Evolutionary conservation across 2,113 vertebrate species (phyloP).

Genomic region (Lampris incognitus): DNA sequence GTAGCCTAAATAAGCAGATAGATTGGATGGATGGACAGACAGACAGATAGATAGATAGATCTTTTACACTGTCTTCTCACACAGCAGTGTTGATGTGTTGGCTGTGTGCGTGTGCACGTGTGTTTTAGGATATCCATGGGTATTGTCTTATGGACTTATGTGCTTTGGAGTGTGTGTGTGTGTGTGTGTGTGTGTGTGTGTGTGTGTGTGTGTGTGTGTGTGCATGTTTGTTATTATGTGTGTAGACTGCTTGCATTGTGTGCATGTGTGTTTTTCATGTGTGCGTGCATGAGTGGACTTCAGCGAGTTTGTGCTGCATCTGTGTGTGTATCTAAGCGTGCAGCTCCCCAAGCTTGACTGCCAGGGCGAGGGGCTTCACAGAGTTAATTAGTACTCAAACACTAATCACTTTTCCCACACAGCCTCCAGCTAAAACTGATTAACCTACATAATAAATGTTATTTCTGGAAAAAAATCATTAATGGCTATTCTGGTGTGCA

Average conservation of each 20-base stretch:
- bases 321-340: constrained; percentile 51
- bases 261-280: not conserved
- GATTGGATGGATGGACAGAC: too few species aligned
- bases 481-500: constrained; percentile 41
- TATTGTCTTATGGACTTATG: too few species aligned
- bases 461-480: constrained; percentile 47
- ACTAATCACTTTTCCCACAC: constrained; percentile 77
- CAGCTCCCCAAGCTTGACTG: constrained; percentile 52
- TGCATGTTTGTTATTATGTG: not conserved
- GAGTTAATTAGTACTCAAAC: constrained; percentile 79
- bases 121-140: too few species aligned
- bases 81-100: too few species aligned
- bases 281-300: not conserved
- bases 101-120: not conserved
- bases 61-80: too few species aligned
- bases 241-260: not conserved
- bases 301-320: constrained; percentile 1
- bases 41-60: too few species aligned
- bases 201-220: not conserved
- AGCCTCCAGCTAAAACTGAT: constrained; percentile 66
- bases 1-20: too few species aligned
- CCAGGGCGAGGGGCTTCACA: constrained; percentile 68
- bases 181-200: constrained; percentile 14
- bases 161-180: not conserved
- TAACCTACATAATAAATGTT: constrained; percentile 66